Conservation (phyloP, 2,797 vertebrate genomes). For the Sarcoramphus papa region DNA sequence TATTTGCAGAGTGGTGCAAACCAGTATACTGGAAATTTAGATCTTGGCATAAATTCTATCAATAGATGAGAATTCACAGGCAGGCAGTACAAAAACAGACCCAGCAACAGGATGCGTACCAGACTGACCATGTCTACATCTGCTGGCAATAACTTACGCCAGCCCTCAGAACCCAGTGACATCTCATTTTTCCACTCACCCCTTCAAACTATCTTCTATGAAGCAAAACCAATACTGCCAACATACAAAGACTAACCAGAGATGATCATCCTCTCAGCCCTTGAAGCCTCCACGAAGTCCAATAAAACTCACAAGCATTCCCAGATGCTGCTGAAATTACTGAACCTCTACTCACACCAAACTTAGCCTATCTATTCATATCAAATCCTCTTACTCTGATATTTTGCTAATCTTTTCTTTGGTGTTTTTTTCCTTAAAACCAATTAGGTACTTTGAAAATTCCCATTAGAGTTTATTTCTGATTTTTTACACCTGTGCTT, state of each 20-base stretch:
- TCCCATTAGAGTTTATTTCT: not conserved
- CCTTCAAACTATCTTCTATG: not conserved
- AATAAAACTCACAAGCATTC: not conserved
- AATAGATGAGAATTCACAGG: not conserved
- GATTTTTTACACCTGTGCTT: not conserved
- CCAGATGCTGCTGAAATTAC: not conserved
- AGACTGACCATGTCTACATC: conserved; percentile 13
- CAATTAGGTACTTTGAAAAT: not conserved
- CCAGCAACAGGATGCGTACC: not conserved
- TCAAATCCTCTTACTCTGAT: not conserved
- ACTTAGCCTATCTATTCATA: not conserved
- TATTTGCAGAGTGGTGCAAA: not conserved
- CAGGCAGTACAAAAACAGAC: not conserved
- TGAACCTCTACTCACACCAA: not conserved
- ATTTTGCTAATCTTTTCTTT: not conserved
- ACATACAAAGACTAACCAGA: not conserved
- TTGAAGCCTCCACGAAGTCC: not conserved
- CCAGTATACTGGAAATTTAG: not conserved
- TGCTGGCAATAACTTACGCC: not conserved
- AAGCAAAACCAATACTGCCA: not conserved
- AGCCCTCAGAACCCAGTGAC: not conserved
- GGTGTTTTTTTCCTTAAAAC: not conserved
- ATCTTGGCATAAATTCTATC: not conserved
- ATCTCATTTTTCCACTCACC: not conserved
- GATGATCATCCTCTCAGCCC: not conserved